phyloP scores from a whole-genome alignment of 2,888 invertebrate genomes.

The Eupithecia vulgata region DNA sequence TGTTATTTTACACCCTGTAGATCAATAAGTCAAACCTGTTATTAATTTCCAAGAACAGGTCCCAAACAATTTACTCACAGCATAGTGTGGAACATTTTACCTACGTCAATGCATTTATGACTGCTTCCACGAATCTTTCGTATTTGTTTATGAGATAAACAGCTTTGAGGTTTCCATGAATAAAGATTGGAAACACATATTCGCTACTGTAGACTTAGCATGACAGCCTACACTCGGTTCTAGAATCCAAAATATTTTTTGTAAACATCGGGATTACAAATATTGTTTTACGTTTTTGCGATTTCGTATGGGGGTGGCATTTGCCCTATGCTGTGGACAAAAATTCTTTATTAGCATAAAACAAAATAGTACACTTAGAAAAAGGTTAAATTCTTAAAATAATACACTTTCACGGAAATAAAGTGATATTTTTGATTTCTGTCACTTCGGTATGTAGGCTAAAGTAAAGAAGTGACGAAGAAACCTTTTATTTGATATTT shows the following conservation, averaged over 20 bases:
- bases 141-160: slow-evolving; percentile 9
- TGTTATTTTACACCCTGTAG: slow-evolving; percentile 10
- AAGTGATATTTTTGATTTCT: too few relatives aligned
- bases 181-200: background rate
- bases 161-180: background rate
- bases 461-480: too few relatives aligned
- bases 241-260: background rate
- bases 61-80: slow-evolving; percentile 23
- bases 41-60: slow-evolving; percentile 40
- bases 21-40: slow-evolving; percentile 43
- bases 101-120: slow-evolving; percentile 7
- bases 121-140: slow-evolving; percentile 23
- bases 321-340: too few relatives aligned
- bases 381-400: too few relatives aligned
- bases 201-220: background rate
- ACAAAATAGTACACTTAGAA: too few relatives aligned
- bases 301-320: too few relatives aligned
- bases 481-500: too few relatives aligned
- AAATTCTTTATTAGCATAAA: too few relatives aligned
- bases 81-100: slow-evolving; percentile 32
- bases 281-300: too few relatives aligned
- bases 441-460: too few relatives aligned
- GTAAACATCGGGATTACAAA: background rate
- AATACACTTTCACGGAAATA: too few relatives aligned
- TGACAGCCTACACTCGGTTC: background rate